phyloP scores from a whole-genome alignment of 2,797 vertebrate species.

The Zonotrichia albicollis region DNA sequence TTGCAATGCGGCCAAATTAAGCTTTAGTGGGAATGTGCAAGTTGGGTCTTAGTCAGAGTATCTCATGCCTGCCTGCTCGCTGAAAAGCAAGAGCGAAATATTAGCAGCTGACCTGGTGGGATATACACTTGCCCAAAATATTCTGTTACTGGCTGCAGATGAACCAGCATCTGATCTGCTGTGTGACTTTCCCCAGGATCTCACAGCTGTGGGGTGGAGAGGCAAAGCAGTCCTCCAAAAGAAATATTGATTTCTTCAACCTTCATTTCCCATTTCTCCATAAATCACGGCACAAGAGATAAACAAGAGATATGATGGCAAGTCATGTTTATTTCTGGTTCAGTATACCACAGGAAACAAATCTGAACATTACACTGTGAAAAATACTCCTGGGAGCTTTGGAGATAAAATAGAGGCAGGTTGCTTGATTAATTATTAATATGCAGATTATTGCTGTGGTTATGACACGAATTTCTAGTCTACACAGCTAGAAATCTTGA shows the following conservation, averaged over 20 bases:
- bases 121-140: constrained; percentile 56
- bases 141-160: constrained; percentile 56
- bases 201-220: neutral
- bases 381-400: neutral
- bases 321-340: neutral
- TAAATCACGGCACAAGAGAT: neutral
- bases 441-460: neutral
- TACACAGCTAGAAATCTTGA: neutral
- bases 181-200: constrained; percentile 43
- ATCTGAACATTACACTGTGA: neutral
- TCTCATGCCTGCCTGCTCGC: constrained; percentile 52
- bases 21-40: constrained; percentile 65
- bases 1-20: constrained; percentile 70
- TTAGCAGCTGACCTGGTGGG: constrained; percentile 67
- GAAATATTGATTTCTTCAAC: constrained; percentile 28
- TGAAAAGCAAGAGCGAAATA: constrained; percentile 68
- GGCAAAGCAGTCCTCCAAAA: constrained; percentile 18
- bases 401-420: neutral
- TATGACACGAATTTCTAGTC: neutral
- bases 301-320: neutral
- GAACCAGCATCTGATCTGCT: constrained; percentile 47
- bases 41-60: constrained; percentile 63
- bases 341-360: neutral
- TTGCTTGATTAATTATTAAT: neutral
- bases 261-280: neutral